Evolutionary conservation across 2,113 vertebrate genomes (phyloP).

Genomic region (Aegithalos caudatus): DNA sequence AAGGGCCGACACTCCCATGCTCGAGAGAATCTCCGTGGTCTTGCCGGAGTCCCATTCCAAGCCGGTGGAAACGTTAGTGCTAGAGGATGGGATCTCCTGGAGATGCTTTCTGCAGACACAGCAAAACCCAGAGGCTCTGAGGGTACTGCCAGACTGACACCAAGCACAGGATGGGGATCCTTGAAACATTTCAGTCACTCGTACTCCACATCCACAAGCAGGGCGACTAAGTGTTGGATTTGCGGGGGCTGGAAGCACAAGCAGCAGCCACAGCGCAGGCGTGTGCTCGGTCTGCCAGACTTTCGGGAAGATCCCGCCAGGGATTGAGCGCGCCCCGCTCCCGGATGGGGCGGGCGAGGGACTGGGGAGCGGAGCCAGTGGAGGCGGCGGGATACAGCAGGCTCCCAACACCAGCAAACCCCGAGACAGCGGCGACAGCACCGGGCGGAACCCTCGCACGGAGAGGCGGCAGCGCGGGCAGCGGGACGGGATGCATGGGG

Average conservation of each 20-base stretch:
- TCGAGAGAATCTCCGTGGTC: constrained; percentile 55
- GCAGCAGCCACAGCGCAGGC: neutral
- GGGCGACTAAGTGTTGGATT: accelerated
- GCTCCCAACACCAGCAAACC: neutral
- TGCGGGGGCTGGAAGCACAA: accelerated
- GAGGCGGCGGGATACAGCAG: neutral
- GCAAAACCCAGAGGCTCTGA: neutral
- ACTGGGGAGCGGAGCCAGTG: accelerated
- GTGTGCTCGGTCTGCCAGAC: accelerated
- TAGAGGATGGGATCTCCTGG: constrained; percentile 77
- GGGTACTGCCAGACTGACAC: neutral
- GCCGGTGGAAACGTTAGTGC: constrained; percentile 63
- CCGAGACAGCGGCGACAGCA: neutral
- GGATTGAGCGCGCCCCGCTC: accelerated
- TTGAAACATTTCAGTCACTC: neutral
- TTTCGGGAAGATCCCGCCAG: accelerated
- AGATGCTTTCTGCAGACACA: constrained; percentile 74
- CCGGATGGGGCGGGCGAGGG: neutral
- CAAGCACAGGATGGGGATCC: neutral
- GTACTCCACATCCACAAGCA: accelerated
- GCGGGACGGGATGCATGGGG: neutral
- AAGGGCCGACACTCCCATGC: constrained; percentile 64
- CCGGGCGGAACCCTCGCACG: neutral
- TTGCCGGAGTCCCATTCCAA: constrained; percentile 61
- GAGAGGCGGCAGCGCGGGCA: neutral